Base-by-base conservation (phyloP, 2,888 invertebrate genomes). In the Cheilosia scutellata region DNA sequence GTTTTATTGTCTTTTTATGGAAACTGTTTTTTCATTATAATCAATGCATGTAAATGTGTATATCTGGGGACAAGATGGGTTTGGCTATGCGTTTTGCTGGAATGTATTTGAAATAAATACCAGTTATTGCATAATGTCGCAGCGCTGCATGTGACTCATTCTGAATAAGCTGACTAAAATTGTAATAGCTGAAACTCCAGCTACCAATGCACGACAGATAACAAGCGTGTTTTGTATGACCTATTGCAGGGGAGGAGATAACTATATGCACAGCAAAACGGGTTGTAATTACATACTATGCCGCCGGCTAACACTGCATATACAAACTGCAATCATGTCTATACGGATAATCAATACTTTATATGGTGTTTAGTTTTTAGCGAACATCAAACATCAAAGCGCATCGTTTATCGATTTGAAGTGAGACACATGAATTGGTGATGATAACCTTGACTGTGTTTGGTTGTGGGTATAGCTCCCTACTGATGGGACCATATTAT, bases 111-210 rank as follows among this genome's bases (percentile, higher is more conserved):
- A 74, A 74, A 57, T 63, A n/a, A 37, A 20, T 63, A 44, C 62
- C 62, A 53, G 42, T 76, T 66, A 58, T 66, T 76, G 57, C 66
- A 40, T 58, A 66, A 76, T 75, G 13, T 27, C n/a, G 49, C 33
- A 37, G 57, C 11, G 1, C 57, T 44, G 27, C 13, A n/a, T 44
- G 20, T 44, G 44, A 44, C 20, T 55, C 42, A 68, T 42, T 29
- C 5, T 37, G n/a, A n/a, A 40, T 20, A 16, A 16, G 29, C 29
- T 7, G n/a, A 5, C 20, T 11, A 20, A 25, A 62, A 20, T 20
- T 27, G 4, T 60, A n/a, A 9, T 13, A 58, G 40, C 13, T 33
- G 7, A 6, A 33, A 9, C 33, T 16, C 20, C 16, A 31, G 58
- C 5, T 58, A 58, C 5, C 9, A 58, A 20, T 25, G 37, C 6